A percentile compares a stretch with the other conserved stretches of the same genome.
Conservation (phyloP, 53 echinoderm and acorn worm species). For the Mesocentrotus franciscanus region DNA sequence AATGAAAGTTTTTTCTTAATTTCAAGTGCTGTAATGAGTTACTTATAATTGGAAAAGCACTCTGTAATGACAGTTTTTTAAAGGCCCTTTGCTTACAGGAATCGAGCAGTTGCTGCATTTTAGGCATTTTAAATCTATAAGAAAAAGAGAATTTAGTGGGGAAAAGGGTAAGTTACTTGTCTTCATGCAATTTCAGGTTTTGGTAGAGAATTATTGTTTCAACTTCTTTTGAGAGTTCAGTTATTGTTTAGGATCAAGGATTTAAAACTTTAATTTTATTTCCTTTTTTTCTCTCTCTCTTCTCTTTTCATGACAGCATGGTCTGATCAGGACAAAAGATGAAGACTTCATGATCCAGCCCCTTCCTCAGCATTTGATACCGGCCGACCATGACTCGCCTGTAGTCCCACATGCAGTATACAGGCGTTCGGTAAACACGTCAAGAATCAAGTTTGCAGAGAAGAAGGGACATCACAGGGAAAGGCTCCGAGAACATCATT, state of each 20-base stretch:
- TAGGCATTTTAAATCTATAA: no score
- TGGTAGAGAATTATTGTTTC: no score
- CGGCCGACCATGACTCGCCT: slow-evolving; percentile 31
- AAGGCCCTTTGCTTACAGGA: no score
- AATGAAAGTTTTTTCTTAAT: not conserved
- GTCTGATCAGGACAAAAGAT: slow-evolving; percentile 77
- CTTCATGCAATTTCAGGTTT: no score
- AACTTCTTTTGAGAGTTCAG: no score
- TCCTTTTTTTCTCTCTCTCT: not conserved
- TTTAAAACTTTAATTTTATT: not conserved
- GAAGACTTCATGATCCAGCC: slow-evolving; percentile 94
- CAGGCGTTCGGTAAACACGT: slow-evolving; percentile 69
- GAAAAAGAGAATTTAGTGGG: no score
- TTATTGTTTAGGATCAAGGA: not conserved
- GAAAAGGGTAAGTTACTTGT: no score
- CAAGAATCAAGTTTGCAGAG: slow-evolving; percentile 24
- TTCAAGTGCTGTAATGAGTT: not conserved
- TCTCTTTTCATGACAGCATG: slow-evolving; percentile 70
- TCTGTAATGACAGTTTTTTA: no score
- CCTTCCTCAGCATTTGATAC: slow-evolving; percentile 72
- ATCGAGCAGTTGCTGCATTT: no score
- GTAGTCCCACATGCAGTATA: slow-evolving; percentile 78
- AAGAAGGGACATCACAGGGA: slow-evolving; percentile 18
- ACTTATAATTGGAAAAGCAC: not conserved
- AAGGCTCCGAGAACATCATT: slow-evolving; percentile 13